These are phyloP conservation scores for Lutraria rhynchaena DNA, from an alignment of 1,140 invertebrate genomes.

Conservation along the genomic window DNA sequence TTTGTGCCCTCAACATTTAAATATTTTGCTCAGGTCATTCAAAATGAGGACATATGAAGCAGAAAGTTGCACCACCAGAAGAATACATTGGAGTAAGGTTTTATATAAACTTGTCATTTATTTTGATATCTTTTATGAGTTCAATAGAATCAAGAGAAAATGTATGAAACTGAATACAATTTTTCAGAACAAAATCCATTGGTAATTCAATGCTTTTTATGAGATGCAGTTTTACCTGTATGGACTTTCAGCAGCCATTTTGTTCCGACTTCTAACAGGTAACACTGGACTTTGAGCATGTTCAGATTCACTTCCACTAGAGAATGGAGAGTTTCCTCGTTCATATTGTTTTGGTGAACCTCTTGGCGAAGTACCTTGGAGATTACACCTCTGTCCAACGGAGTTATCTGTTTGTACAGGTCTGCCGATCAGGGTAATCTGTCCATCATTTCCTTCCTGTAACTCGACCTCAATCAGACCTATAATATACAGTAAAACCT, in stretches of 20 bases:
- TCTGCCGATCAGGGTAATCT: slow-evolving; percentile 83
- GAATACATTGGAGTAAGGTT: too few relatives aligned
- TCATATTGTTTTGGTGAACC: slow-evolving; percentile 45
- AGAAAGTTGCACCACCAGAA: too few relatives aligned
- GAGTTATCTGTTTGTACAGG: slow-evolving; percentile 67
- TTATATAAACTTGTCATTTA: too few relatives aligned
- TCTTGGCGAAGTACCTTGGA: slow-evolving; percentile 17
- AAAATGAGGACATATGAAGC: too few relatives aligned
- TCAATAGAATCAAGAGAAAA: too few relatives aligned
- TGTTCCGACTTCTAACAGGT: slow-evolving; percentile 6
- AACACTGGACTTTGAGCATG: slow-evolving; percentile 46
- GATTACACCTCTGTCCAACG: background rate
- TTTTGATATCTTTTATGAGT: too few relatives aligned
- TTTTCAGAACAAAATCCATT: too few relatives aligned
- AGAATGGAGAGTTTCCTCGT: slow-evolving; percentile 53
- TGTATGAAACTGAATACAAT: too few relatives aligned
- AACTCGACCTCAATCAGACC: slow-evolving; percentile 81
- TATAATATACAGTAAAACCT: slow-evolving; percentile 56
- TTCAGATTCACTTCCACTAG: slow-evolving; percentile 67
- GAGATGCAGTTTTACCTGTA: too few relatives aligned
- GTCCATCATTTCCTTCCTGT: slow-evolving; percentile 82
- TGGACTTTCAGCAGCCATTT: slow-evolving; percentile 10
- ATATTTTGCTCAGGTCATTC: too few relatives aligned
- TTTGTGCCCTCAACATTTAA: too few relatives aligned
- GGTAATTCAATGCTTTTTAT: too few relatives aligned